A percentile compares a stretch with the other conserved stretches of the same genome.
Evolutionary conservation across 1,140 invertebrate species (phyloP).

Genomic region (Leptoteleia sp.): DNA sequence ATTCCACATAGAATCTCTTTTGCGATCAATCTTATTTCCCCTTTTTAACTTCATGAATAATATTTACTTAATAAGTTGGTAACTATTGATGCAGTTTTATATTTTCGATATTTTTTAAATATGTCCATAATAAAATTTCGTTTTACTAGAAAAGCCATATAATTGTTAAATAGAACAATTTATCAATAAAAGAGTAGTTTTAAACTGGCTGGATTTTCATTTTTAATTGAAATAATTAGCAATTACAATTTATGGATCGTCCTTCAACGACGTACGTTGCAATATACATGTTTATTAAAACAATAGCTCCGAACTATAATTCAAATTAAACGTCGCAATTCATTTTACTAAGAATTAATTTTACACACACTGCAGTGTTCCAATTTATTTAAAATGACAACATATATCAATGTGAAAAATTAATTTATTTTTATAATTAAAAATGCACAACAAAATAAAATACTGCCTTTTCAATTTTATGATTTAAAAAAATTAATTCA

Average conservation of each 20-base stretch:
- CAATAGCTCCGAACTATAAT: slow-evolving; percentile 40
- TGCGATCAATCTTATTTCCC: too few relatives aligned
- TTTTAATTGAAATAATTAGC: slow-evolving; percentile 29
- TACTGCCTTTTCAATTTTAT: too few relatives aligned
- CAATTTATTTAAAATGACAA: slow-evolving; percentile 14
- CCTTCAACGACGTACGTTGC: slow-evolving; percentile 8
- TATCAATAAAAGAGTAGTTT: slow-evolving; percentile 17
- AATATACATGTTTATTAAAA: slow-evolving; percentile 37
- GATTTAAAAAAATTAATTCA: too few relatives aligned
- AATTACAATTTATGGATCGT: slow-evolving; percentile 13
- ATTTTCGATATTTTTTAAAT: too few relatives aligned
- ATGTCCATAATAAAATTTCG: too few relatives aligned
- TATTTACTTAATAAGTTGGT: too few relatives aligned
- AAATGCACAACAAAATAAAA: too few relatives aligned
- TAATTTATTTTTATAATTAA: slow-evolving; percentile 2
- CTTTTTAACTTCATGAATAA: too few relatives aligned
- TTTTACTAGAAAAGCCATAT: too few relatives aligned
- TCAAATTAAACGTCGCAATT: slow-evolving; percentile 40
- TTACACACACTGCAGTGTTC: slow-evolving; percentile 6
- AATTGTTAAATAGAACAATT: too few relatives aligned
- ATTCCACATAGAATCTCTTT: too few relatives aligned
- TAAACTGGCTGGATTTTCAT: not conserved
- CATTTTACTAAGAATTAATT: slow-evolving; percentile 48
- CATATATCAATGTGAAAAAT: slow-evolving; percentile 1
- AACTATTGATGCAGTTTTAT: too few relatives aligned